Conservation (phyloP, 2,797 vertebrate genomes). For the Poecile montanus region DNA sequence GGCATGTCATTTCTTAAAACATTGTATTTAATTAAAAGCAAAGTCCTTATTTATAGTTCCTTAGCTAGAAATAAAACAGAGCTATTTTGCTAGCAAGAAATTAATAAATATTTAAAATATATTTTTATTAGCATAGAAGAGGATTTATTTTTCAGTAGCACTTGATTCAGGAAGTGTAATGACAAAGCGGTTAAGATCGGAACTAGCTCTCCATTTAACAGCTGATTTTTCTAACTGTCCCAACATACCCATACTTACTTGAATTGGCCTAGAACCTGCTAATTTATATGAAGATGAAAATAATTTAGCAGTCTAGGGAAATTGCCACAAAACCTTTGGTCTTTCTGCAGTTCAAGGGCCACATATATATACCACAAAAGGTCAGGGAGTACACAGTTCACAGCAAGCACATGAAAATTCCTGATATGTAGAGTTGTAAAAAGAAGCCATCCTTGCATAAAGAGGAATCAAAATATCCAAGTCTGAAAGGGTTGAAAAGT, state of each 20-base stretch:
- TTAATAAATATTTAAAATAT: not conserved
- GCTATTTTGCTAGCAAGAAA: not conserved
- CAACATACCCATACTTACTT: not conserved
- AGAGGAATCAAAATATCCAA: not conserved
- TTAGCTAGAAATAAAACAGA: not conserved
- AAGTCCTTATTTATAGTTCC: not conserved
- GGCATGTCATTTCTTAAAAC: not conserved
- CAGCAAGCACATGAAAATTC: not conserved
- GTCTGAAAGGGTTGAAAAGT: not conserved
- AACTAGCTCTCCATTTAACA: not conserved
- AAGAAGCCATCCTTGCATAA: not conserved
- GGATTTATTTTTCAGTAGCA: not conserved
- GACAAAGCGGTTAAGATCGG: not conserved
- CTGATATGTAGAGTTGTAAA: not conserved
- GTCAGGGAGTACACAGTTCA: not conserved
- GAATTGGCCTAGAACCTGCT: not conserved
- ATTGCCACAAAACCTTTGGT: not conserved
- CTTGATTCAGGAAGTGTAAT: not conserved
- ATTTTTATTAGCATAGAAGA: not conserved
- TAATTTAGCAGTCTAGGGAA: not conserved
- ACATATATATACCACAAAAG: not conserved
- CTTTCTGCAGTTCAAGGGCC: not conserved
- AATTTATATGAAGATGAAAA: not conserved
- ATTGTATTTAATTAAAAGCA: not conserved
- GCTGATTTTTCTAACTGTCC: not conserved